These are phyloP conservation scores for Trichogramma dendrolimi DNA, from an alignment of 2,888 invertebrate species.

Conservation along the genomic window DNA sequence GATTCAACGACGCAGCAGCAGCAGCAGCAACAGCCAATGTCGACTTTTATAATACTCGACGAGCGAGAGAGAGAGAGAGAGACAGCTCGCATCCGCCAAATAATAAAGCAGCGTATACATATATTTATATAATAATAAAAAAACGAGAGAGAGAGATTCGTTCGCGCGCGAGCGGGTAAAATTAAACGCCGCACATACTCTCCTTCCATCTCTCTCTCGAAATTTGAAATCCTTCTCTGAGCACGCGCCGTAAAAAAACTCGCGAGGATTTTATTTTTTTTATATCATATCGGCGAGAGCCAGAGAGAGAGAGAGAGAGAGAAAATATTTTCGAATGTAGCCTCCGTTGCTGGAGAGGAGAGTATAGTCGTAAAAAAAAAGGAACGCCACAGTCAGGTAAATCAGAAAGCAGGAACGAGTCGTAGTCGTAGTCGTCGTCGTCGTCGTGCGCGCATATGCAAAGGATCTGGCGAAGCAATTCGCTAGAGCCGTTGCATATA, in stretches of 20 bases:
- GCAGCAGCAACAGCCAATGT: background rate
- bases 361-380: too few species aligned
- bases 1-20: background rate
- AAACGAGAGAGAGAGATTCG: background rate
- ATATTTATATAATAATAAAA: slow-evolving; percentile 13
- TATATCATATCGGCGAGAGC: too few species aligned
- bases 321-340: too few species aligned
- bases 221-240: slow-evolving; percentile 22
- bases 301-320: too few species aligned
- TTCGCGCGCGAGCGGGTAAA: background rate
- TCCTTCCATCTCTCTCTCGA: background rate
- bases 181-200: background rate
- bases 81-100: background rate
- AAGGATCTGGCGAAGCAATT: too few species aligned
- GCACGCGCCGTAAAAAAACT: slow-evolving; percentile 6
- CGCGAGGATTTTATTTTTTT: background rate
- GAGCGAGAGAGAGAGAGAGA: slow-evolving; percentile 4
- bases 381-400: too few species aligned
- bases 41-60: background rate
- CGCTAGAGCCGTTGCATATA: too few species aligned
- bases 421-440: too few species aligned
- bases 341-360: too few species aligned
- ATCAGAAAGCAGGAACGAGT: too few species aligned
- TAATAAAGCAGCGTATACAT: slow-evolving; percentile 2
- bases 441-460: too few species aligned